Conservation (phyloP, 2,888 invertebrate genomes). For the Hirudinaria manillensis region DNA sequence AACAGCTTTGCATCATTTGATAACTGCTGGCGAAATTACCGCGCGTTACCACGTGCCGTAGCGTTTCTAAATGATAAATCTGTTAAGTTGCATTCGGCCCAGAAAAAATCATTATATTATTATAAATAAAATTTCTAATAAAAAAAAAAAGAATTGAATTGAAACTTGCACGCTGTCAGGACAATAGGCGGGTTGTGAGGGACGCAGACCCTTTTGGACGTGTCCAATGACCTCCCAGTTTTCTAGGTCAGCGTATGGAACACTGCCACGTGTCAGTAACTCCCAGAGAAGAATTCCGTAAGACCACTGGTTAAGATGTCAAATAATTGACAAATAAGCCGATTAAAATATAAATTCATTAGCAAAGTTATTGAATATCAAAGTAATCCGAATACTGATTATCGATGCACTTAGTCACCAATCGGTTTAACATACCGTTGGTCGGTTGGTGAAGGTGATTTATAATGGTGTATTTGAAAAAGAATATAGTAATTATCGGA, state of each 20-base stretch:
- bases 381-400: not conserved
- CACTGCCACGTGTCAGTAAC: slow-evolving; percentile 55
- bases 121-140: not conserved
- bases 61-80: not conserved
- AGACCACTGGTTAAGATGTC: slow-evolving; percentile 52
- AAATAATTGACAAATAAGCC: too few relatives aligned
- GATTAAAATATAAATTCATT: not conserved
- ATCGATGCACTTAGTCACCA: too few relatives aligned
- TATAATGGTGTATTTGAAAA: too few relatives aligned
- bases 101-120: not conserved
- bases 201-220: slow-evolving; percentile 52
- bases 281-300: slow-evolving; percentile 57
- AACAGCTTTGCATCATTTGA: slow-evolving; percentile 37
- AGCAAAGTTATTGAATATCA: not conserved
- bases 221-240: slow-evolving; percentile 52
- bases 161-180: slow-evolving; percentile 54
- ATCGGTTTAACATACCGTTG: too few relatives aligned
- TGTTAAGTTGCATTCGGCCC: not conserved
- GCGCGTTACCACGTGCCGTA: not conserved
- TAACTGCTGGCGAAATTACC: slow-evolving; percentile 34
- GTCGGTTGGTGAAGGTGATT: too few relatives aligned
- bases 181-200: slow-evolving; percentile 55
- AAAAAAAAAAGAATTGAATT: not conserved
- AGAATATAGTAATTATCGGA: too few relatives aligned
- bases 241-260: slow-evolving; percentile 55